A percentile compares a stretch with the other conserved stretches of the same genome.
Conservation (phyloP, 1,140 invertebrate species). For the Brachionus paranguensis region DNA sequence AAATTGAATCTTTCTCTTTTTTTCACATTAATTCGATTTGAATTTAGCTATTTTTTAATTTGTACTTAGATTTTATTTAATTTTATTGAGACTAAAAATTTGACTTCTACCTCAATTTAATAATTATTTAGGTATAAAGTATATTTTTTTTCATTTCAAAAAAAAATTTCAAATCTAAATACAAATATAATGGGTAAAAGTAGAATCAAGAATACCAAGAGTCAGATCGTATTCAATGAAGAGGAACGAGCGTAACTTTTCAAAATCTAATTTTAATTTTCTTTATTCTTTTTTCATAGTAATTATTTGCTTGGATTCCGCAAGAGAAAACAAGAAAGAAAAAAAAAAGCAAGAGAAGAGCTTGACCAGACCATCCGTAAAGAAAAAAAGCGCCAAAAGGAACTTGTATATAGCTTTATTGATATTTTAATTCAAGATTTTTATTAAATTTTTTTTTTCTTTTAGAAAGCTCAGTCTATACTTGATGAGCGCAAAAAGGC, state of each 20-base stretch:
- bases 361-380: neutral
- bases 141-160: neutral
- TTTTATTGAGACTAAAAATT: neutral
- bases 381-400: slow-evolving; percentile 31
- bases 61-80: neutral
- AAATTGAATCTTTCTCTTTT: no score
- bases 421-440: neutral
- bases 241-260: slow-evolving; percentile 24
- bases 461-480: slow-evolving; percentile 25
- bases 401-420: neutral
- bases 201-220: neutral
- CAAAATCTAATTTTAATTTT: neutral
- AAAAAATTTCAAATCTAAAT: neutral
- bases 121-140: neutral
- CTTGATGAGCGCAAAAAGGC: slow-evolving; percentile 19
- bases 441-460: neutral
- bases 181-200: neutral
- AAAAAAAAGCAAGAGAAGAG: slow-evolving; percentile 19
- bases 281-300: neutral
- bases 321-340: slow-evolving; percentile 31
- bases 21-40: neutral
- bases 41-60: neutral
- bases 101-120: neutral
- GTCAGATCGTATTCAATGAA: slow-evolving; percentile 21
- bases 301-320: slow-evolving; percentile 24